Conservation (phyloP, 53 echinoderm and acorn worm genomes). For the Arbacia lixula region DNA sequence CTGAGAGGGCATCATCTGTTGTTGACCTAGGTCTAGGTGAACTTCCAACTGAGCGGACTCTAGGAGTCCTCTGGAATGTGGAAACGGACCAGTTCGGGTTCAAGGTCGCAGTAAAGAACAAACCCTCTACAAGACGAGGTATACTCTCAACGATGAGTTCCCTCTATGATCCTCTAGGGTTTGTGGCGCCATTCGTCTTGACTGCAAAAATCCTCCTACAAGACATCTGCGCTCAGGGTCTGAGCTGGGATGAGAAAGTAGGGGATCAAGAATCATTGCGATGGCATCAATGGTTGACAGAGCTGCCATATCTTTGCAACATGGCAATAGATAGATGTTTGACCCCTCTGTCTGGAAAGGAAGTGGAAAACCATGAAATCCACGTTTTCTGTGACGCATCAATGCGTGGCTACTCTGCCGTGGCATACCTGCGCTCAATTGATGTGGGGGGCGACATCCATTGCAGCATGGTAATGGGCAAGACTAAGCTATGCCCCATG, state of each 20-base stretch:
- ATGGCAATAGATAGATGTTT: slow-evolving; percentile 44
- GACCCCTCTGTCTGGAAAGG: slow-evolving; percentile 4
- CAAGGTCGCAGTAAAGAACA: slow-evolving; percentile 33
- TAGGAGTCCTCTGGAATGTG: slow-evolving; percentile 55
- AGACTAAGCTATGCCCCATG: slow-evolving; percentile 38
- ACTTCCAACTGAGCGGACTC: slow-evolving; percentile 39
- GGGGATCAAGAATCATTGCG: slow-evolving; percentile 8
- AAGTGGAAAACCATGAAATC: background rate
- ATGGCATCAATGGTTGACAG: slow-evolving; percentile 41
- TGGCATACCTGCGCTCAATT: slow-evolving; percentile 38
- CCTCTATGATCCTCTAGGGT: slow-evolving; percentile 62
- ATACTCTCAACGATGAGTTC: slow-evolving; percentile 55
- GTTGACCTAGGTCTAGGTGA: slow-evolving; percentile 23
- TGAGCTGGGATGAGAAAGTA: slow-evolving; percentile 65
- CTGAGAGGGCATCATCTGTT: slow-evolving; percentile 61
- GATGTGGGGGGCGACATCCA: slow-evolving; percentile 30
- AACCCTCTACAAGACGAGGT: slow-evolving; percentile 54
- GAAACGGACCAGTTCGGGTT: slow-evolving; percentile 45
- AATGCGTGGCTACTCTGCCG: slow-evolving; percentile 38
- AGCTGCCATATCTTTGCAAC: slow-evolving; percentile 20
- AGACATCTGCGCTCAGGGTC: slow-evolving; percentile 26
- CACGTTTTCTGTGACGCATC: slow-evolving; percentile 54
- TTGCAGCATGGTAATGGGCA: slow-evolving; percentile 63
- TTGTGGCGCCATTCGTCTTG: slow-evolving; percentile 56
- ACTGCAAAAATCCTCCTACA: slow-evolving; percentile 63